Evolutionary conservation across 92 coral and sea anemone genomes (phyloP).

Genomic region (Zoanthus sociatus): DNA sequence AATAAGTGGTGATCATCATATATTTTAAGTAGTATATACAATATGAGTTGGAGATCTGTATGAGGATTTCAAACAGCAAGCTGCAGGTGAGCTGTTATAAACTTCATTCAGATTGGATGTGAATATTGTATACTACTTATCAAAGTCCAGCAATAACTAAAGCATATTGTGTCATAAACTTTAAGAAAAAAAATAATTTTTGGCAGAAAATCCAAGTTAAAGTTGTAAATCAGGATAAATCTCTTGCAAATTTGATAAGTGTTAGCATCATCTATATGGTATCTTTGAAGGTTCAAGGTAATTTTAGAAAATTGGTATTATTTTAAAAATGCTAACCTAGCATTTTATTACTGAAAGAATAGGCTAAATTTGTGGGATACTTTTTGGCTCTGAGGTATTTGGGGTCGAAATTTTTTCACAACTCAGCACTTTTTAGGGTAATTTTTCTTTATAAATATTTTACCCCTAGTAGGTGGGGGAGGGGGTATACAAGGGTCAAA

Average conservation of each 20-base stretch:
- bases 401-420: too few species aligned
- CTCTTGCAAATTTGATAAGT: background rate
- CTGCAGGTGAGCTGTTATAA: slow-evolving; percentile 1
- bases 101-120: background rate
- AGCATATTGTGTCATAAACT: background rate
- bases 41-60: slow-evolving; percentile 1
- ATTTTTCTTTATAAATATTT: too few species aligned
- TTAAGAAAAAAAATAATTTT: background rate
- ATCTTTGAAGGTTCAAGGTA: too few species aligned
- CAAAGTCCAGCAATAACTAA: background rate
- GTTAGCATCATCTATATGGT: too few species aligned
- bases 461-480: too few species aligned
- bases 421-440: too few species aligned
- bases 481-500: too few species aligned
- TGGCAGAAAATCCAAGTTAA: background rate
- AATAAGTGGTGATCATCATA: slow-evolving; percentile 11
- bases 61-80: slow-evolving; percentile 9
- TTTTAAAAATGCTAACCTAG: too few species aligned
- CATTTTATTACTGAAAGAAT: too few species aligned
- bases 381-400: too few species aligned
- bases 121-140: background rate
- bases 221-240: background rate
- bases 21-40: slow-evolving; percentile 1
- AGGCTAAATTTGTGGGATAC: too few species aligned
- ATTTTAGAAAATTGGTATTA: too few species aligned